Evolutionary conservation across 23 tunicate species (phyloP).

Genomic region (Pegea sp.): DNA sequence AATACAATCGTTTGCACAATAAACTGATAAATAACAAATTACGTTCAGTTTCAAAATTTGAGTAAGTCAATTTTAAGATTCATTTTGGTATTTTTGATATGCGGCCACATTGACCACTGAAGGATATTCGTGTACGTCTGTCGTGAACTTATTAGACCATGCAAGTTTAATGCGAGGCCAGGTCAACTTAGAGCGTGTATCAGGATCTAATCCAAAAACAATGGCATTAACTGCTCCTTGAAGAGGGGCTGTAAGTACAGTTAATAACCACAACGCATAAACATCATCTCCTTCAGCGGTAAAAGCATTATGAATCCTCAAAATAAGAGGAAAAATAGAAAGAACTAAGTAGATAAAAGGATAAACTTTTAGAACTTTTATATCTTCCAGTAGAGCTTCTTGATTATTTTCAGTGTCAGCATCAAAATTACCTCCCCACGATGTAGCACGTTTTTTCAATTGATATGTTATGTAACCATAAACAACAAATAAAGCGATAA

Average conservation of each 20-base stretch:
- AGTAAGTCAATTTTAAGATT: too few relatives aligned
- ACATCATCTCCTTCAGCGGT: conserved; percentile 73
- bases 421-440: conserved; percentile 64
- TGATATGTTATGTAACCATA: conserved; percentile 35
- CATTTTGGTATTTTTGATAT: too few relatives aligned
- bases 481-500: conserved; percentile 16
- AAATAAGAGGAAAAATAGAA: conserved; percentile 73
- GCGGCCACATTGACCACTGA: too few relatives aligned
- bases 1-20: too few relatives aligned
- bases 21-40: too few relatives aligned
- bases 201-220: conserved; percentile 85
- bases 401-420: conserved; percentile 26
- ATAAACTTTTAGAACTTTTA: conserved; percentile 47
- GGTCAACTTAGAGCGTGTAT: conserved; percentile 34
- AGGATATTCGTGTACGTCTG: too few relatives aligned
- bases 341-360: conserved; percentile 49
- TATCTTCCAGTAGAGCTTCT: conserved; percentile 31
- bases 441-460: conserved; percentile 9
- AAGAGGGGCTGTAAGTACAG: conserved; percentile 66
- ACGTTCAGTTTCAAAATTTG: too few relatives aligned
- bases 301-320: conserved; percentile 66
- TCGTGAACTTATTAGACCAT: too few relatives aligned
- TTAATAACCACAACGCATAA: conserved; percentile 56
- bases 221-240: conserved; percentile 87
- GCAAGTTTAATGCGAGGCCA: conserved; percentile 46